Percentiles rank a stretch among this genome's conserved stretches.
Evolutionary conservation across 2,113 vertebrate genomes (phyloP).

Genomic region (Anarhynchus alexandrinus): DNA sequence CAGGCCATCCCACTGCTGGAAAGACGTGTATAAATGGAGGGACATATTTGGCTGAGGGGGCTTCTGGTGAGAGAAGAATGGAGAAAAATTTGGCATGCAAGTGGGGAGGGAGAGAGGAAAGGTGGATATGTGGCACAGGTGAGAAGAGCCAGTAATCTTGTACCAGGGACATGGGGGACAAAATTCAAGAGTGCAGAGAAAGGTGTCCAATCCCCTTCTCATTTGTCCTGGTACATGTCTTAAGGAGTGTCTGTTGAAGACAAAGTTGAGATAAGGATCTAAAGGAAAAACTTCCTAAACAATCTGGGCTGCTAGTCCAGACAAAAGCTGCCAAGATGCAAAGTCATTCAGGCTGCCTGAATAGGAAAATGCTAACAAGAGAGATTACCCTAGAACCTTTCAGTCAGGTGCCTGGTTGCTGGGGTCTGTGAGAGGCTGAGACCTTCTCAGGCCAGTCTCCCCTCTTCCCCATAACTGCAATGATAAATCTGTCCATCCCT

Average conservation of each 20-base stretch:
- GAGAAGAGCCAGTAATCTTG: neutral
- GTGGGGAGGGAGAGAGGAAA: neutral
- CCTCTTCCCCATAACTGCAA: neutral
- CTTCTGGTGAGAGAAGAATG: neutral
- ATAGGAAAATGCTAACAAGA: neutral
- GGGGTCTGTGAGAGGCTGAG: neutral
- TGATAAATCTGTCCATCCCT: neutral
- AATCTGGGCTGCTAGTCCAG: neutral
- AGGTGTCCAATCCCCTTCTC: neutral
- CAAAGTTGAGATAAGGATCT: neutral
- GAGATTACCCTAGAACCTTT: neutral
- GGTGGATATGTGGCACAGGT: neutral
- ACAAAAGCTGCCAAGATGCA: neutral
- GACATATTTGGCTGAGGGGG: neutral
- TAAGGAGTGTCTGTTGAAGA: neutral
- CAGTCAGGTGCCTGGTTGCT: neutral
- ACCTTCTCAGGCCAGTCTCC: neutral
- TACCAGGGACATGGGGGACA: neutral
- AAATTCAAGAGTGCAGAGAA: neutral
- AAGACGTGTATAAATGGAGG: neutral
- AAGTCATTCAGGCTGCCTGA: neutral
- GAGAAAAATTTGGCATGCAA: neutral
- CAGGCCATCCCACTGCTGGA: neutral
- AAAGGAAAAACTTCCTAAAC: conserved; percentile 20
- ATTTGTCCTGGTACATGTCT: neutral